A percentile compares a stretch with the other conserved stretches of the same genome.
phyloP scores from a whole-genome alignment of 2,888 invertebrate genomes.

The Aphodius sticticus region DNA sequence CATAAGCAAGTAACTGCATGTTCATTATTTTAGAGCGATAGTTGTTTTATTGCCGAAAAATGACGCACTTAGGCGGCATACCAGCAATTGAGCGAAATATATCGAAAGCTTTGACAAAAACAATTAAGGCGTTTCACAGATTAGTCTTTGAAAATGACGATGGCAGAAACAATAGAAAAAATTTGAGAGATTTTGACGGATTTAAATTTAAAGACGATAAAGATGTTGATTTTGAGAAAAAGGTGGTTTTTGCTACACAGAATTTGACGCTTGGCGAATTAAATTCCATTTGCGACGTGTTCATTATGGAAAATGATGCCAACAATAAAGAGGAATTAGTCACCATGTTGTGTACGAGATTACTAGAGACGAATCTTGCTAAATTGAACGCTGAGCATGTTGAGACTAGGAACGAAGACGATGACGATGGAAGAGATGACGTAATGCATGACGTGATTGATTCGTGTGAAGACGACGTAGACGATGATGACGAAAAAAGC shows the following conservation, averaged over 20 bases:
- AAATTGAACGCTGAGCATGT: constrained; percentile 6
- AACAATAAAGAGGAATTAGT: constrained; percentile 19
- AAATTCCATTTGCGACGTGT: constrained; percentile 17
- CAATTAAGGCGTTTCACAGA: constrained; percentile 5
- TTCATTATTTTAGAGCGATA: not conserved
- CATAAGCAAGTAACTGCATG: not conserved
- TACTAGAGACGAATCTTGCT: constrained; percentile 13
- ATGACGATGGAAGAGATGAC: constrained; percentile 11
- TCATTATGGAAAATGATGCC: not conserved
- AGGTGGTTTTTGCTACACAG: constrained; percentile 5
- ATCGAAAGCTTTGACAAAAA: not conserved
- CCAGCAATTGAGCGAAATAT: not conserved
- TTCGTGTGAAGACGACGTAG: not conserved
- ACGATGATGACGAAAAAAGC: constrained; percentile 14
- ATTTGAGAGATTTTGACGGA: constrained; percentile 4
- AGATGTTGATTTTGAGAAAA: constrained; percentile 6
- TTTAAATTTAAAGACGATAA: constrained; percentile 5
- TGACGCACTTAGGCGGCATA: not conserved
- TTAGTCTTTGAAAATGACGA: constrained; percentile 13
- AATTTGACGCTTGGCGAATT: constrained; percentile 21
- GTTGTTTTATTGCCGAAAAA: not conserved
- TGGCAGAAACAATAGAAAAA: constrained; percentile 11
- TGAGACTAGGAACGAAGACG: not conserved
- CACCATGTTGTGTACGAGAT: constrained; percentile 14
- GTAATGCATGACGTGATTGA: not conserved